Base-by-base conservation (phyloP, 2,113 vertebrate species). In the Psophia crepitans region DNA sequence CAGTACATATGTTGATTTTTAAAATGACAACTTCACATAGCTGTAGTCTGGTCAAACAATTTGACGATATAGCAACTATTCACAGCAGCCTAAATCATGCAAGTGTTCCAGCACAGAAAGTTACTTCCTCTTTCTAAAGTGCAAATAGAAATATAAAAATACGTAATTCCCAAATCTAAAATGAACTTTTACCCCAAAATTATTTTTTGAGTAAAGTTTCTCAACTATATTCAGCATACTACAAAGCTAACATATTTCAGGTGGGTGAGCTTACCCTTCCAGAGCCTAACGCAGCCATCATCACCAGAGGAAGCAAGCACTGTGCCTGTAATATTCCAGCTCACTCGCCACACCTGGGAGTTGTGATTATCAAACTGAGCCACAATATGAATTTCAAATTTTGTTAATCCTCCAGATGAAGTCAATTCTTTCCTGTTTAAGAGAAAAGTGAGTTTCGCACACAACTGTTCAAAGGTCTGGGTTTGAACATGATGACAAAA, bases 251-350 rank as follows among this genome's bases (percentile, higher is more conserved):
- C 13, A 5, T n/a, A 20, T 49, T 68, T 68, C 39, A 87, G 22
- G 18, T 23, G 21, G 28, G 43, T 60, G 14, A 54, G 51, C 94
- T 97, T 96, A 99, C 99, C 99, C 98, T 99, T 99, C 99, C 99
- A 99, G 61, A 99, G 98, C 53, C 99, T 98, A 68, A 99, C 99
- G 48, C 99, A 99, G 90, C 99, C 99, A 68, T 99, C 99, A 16
- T 99, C 99, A 35, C 99, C 99, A 3, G 99, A 99, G n/a, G 99
- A 99, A 37, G 99, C 99, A 91, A 99, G 97, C 58, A 99, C 98
- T 19, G 99, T 99, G 97, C 99, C 99, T 79, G 99, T 99, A 97
- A 99, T 99, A 97, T 99, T 99, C 99, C 99, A 99, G 97, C 99
- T 99, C 60, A 99, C 99, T 54, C 99, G 98, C 99, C 99, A 99